These are phyloP conservation scores for Amphiduros pacificus DNA, from an alignment of 2,888 invertebrate species.

Conservation along the genomic window DNA sequence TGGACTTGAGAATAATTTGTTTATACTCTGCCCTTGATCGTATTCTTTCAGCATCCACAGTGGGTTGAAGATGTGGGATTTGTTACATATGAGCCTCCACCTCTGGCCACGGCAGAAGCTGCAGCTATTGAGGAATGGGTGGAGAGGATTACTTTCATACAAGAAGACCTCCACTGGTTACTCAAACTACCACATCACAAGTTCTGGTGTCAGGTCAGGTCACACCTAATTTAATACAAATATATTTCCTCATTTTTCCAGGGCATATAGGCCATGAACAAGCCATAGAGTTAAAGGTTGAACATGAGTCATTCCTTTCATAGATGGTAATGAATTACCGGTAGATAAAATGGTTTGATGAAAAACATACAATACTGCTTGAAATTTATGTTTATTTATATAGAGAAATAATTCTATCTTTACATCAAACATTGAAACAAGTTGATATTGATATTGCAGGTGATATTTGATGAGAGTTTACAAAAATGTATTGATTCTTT, in stretches of 20 bases:
- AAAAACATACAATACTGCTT: not conserved
- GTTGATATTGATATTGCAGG: slow-evolving; percentile 59
- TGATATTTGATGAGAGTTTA: slow-evolving; percentile 69
- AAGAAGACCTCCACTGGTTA: slow-evolving; percentile 72
- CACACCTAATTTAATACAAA: not conserved
- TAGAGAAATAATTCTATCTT: not conserved
- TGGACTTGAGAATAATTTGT: no score
- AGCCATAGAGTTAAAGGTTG: no score
- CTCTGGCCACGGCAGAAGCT: slow-evolving; percentile 35
- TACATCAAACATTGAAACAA: not conserved
- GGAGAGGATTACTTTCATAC: slow-evolving; percentile 66
- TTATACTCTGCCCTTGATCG: not conserved
- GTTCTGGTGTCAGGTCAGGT: slow-evolving; percentile 64
- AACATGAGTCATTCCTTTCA: not conserved
- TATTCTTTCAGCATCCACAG: slow-evolving; percentile 62
- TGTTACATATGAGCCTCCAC: slow-evolving; percentile 65
- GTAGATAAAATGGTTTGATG: not conserved
- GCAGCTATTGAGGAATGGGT: slow-evolving; percentile 69
- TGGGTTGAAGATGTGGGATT: slow-evolving; percentile 67
- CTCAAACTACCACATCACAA: slow-evolving; percentile 69
- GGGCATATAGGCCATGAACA: not conserved
- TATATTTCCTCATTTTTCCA: not conserved
- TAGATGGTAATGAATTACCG: not conserved
- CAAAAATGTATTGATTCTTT: slow-evolving; percentile 72
- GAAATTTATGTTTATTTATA: not conserved